phyloP scores from a whole-genome alignment of 1,140 invertebrate species.

The Pentalonia nigronervosa region DNA sequence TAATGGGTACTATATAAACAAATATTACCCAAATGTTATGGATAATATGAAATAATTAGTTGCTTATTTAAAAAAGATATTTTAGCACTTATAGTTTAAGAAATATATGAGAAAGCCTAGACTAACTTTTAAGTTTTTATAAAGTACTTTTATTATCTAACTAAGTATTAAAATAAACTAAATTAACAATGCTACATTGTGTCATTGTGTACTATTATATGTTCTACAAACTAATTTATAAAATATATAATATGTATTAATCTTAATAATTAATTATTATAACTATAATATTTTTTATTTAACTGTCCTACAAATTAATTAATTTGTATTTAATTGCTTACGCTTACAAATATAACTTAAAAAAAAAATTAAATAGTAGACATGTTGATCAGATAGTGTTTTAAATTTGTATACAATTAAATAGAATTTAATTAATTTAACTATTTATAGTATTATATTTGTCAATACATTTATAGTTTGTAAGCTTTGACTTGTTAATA shows the following conservation, averaged over 20 bases:
- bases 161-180: neutral
- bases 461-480: neutral
- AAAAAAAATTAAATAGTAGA: no score
- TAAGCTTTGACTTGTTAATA: neutral
- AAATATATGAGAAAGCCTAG: neutral
- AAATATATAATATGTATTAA: neutral
- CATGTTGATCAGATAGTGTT: no score
- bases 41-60: neutral
- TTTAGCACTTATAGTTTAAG: neutral
- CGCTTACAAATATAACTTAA: neutral
- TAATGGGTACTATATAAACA: neutral
- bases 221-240: neutral
- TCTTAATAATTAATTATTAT: neutral
- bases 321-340: neutral
- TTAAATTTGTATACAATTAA: neutral
- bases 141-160: neutral
- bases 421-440: neutral
- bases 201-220: neutral
- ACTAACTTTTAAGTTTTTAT: neutral
- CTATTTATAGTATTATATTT: neutral
- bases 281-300: neutral
- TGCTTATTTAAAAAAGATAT: neutral
- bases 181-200: neutral
- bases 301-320: neutral
- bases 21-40: neutral